Evolutionary conservation across 2,888 invertebrate genomes (phyloP), one percentile per base, ranked within the genome.

Genomic region (Tuta absoluta): DNA sequence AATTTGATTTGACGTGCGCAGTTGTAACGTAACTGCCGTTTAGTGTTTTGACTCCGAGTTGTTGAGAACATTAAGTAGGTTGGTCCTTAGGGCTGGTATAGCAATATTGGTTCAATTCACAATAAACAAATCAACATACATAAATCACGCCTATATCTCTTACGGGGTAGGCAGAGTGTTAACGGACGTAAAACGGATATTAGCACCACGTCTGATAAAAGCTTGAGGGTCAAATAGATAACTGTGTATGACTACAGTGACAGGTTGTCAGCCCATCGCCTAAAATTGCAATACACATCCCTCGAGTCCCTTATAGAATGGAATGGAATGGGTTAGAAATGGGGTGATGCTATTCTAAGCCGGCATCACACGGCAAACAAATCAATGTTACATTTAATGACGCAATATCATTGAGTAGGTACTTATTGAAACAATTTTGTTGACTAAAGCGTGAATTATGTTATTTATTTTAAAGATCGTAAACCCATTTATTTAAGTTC

Each of bases 1-100:
- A 62, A 62, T 62, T 51, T 62, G 53, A 53, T 62, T 61, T 49
- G 49, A 61, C 33, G 45, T 48, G 61, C 61, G 61, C 24, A 61
- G 61, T 56, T 28, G 56, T 61, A 17, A 45, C 38, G 41, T 60
- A 60, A 45, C 60, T 60, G 60, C 56, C 7, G n/a, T 33, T 33
- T 56, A 33, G 8, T 56, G 28, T 33, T 56, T 56, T 56, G 17
- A 17, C 28, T 56, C 33, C 17, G 17, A 24, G 17, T 56, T 56
- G 33, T 56, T 56, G 56, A 17, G 56, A 33, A 33, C 33, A 56
- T 56, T 14, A n/a, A 56, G 56, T 17, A 33, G 33, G 33, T 10
- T 8, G 33, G 33, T 33, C 24, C 28, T 53, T 24, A 53, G 53
- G 53, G 24, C 24, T 24, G 24, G 12, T 24, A 28, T 28, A 53